Percentiles rank a stretch among this genome's conserved stretches.
phyloP scores from a whole-genome alignment of 2,888 invertebrate genomes.

The Eurytoma californica region DNA sequence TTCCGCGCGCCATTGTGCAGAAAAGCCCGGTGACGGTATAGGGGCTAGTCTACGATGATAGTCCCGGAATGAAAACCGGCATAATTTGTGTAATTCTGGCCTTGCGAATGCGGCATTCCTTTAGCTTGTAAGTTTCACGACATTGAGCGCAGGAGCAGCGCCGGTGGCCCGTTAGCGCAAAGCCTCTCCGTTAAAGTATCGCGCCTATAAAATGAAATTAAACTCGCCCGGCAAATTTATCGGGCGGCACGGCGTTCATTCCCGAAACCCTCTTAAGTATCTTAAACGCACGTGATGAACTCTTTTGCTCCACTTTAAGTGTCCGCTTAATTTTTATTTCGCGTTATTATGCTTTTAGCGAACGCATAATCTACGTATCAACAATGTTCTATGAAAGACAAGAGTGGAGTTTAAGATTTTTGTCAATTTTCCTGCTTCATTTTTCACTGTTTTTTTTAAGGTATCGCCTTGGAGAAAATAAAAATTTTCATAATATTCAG shows the following conservation, averaged over 20 bases:
- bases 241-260: constrained; percentile 40
- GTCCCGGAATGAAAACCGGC: constrained; percentile 3
- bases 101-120: constrained; percentile 16
- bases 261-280: background rate
- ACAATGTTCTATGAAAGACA: too few species aligned
- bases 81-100: constrained; percentile 5
- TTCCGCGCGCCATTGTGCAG: too few species aligned
- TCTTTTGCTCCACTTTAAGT: constrained; percentile 10
- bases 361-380: too few species aligned
- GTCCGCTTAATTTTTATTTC: constrained; percentile 19
- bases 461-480: too few species aligned
- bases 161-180: constrained; percentile 65
- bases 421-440: too few species aligned
- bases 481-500: too few species aligned
- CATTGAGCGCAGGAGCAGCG: constrained; percentile 2
- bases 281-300: constrained; percentile 9
- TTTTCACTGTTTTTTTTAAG: too few species aligned
- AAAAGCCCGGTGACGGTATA: too few species aligned
- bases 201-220: constrained; percentile 72
- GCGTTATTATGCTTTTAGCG: too few species aligned
- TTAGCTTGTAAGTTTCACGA: constrained; percentile 30
- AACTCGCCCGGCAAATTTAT: constrained; percentile 69
- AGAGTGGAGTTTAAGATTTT: too few species aligned
- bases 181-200: constrained; percentile 69
- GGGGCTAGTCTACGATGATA: constrained; percentile 43